A percentile compares a stretch with the other conserved stretches of the same genome.
These are phyloP conservation scores for Tanytarsus gracilentus DNA, from an alignment of 2,888 invertebrate genomes.

Conservation along the genomic window DNA sequence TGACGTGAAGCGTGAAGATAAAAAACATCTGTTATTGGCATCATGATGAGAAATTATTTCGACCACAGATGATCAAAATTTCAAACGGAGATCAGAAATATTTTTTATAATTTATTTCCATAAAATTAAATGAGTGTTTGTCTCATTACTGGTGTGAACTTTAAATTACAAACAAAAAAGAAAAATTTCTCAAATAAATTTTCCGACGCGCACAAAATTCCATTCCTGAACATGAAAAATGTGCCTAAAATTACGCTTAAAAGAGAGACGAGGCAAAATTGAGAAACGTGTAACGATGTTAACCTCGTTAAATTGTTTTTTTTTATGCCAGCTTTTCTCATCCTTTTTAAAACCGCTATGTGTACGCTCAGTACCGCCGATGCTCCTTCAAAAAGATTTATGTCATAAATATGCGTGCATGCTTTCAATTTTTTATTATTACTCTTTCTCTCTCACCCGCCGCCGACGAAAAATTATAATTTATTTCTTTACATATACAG, in stretches of 20 bases:
- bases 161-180: too few species aligned
- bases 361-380: neutral
- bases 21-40: too few species aligned
- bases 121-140: too few species aligned
- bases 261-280: neutral
- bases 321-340: neutral
- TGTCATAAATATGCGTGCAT: neutral
- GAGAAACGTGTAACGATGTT: neutral
- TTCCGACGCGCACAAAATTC: neutral
- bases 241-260: neutral
- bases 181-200: neutral
- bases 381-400: slow-evolving; percentile 15
- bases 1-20: too few species aligned
- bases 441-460: neutral
- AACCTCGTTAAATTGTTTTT: slow-evolving; percentile 10
- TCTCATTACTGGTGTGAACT: too few species aligned
- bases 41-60: too few species aligned
- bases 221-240: slow-evolving; percentile 6
- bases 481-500: too few species aligned
- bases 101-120: too few species aligned
- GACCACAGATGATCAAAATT: too few species aligned
- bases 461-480: too few species aligned
- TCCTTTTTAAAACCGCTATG: neutral
- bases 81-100: too few species aligned
- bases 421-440: slow-evolving; percentile 7